Evolutionary conservation across 2,797 vertebrate species (phyloP).

Genomic region (Eleutherodactylus coqui): DNA sequence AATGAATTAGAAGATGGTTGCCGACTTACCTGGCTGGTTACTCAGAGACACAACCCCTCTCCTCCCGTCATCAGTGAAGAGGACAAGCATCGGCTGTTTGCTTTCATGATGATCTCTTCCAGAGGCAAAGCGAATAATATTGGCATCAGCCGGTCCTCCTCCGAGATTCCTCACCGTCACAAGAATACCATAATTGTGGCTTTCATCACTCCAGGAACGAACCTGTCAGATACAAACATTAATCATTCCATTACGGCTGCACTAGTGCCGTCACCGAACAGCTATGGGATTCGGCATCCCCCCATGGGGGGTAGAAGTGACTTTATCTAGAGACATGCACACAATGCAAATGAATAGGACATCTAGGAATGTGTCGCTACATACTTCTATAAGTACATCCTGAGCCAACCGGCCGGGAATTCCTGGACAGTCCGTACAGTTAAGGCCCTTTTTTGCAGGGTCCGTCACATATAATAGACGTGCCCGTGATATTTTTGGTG

Average conservation of each 20-base stretch:
- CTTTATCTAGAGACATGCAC: too few species aligned
- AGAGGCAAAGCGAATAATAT: slow-evolving; percentile 81
- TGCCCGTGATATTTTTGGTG: too few species aligned
- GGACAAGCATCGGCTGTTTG: slow-evolving; percentile 91
- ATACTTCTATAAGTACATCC: not conserved
- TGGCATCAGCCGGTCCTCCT: slow-evolving; percentile 72
- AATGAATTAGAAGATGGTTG: not conserved
- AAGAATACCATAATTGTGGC: slow-evolving; percentile 83
- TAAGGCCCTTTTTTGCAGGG: too few species aligned
- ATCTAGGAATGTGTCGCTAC: not conserved
- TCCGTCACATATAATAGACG: too few species aligned
- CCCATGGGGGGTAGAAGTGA: not conserved
- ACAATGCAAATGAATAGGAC: not conserved
- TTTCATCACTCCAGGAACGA: slow-evolving; percentile 81
- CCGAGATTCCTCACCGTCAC: slow-evolving; percentile 77
- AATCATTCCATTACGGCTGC: not conserved
- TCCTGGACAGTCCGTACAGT: too few species aligned
- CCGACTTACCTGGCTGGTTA: slow-evolving; percentile 72
- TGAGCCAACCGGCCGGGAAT: too few species aligned
- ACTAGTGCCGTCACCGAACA: not conserved
- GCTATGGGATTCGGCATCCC: not conserved
- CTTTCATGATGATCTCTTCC: slow-evolving; percentile 84
- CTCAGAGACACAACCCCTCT: slow-evolving; percentile 70
- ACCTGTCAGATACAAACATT: slow-evolving; percentile 74
- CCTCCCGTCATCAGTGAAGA: slow-evolving; percentile 88